phyloP scores from a whole-genome alignment of 2,113 vertebrate species.

The Sitta europaea region DNA sequence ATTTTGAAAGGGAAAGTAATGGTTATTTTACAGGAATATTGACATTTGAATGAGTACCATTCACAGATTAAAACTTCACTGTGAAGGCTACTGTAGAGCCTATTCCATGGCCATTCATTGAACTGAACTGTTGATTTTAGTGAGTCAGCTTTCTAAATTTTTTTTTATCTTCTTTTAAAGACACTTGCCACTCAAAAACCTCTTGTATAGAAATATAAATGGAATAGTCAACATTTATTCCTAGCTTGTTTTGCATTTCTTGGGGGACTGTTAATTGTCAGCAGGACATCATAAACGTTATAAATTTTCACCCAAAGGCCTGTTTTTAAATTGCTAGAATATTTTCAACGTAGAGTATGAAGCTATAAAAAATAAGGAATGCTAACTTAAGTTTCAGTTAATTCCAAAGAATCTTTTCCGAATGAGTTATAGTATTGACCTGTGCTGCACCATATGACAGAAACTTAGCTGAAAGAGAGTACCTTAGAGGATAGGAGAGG shows the following conservation, averaged over 20 bases:
- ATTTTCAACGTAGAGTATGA: background rate
- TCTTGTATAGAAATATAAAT: background rate
- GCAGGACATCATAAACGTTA: background rate
- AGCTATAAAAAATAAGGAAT: background rate
- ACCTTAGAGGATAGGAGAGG: background rate
- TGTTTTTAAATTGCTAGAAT: background rate
- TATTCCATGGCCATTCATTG: background rate
- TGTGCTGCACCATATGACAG: background rate
- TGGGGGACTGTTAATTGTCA: background rate
- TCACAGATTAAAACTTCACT: background rate
- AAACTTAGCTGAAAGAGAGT: background rate
- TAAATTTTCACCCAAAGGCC: background rate
- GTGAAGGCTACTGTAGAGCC: background rate
- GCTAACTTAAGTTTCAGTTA: background rate
- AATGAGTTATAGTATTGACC: background rate
- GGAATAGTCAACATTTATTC: background rate
- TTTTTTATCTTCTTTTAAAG: background rate
- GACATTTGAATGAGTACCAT: background rate
- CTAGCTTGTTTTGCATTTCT: background rate
- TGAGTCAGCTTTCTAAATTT: background rate
- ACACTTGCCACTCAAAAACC: background rate
- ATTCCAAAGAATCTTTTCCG: background rate
- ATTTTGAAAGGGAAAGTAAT: background rate
- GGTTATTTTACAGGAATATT: background rate
- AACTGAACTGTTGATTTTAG: background rate